These are phyloP conservation scores for Pyrochroa serraticornis DNA, from an alignment of 2,888 invertebrate species.

Conservation along the genomic window DNA sequence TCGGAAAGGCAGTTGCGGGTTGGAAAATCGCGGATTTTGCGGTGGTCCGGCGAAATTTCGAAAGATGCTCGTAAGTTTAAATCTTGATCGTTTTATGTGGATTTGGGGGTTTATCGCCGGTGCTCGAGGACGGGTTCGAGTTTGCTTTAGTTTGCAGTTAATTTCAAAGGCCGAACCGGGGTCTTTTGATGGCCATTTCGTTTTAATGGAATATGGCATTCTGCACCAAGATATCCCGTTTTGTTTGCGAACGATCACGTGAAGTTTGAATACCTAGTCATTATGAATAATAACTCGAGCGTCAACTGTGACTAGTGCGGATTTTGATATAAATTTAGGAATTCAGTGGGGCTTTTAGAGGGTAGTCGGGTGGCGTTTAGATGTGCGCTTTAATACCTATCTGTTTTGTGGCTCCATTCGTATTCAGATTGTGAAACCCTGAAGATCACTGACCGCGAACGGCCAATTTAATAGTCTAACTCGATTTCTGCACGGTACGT, in stretches of 20 bases:
- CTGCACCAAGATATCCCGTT: no score
- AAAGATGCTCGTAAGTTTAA: no score
- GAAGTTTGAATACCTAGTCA: not conserved
- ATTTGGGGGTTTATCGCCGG: not conserved
- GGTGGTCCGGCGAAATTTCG: no score
- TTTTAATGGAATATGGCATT: not conserved
- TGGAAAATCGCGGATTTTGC: no score
- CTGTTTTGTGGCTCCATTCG: constrained; percentile 36
- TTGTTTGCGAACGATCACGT: not conserved
- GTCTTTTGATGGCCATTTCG: no score
- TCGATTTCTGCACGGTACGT: constrained; percentile 37
- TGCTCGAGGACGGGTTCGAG: not conserved
- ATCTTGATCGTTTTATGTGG: no score
- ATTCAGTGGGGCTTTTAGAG: constrained; percentile 8
- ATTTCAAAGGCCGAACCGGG: no score
- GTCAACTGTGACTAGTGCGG: not conserved
- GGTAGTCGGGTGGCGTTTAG: constrained; percentile 7
- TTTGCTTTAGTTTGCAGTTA: not conserved
- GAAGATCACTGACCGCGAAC: constrained; percentile 47
- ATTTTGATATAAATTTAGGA: constrained; percentile 1
- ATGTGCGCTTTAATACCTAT: constrained; percentile 25
- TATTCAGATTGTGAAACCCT: constrained; percentile 44
- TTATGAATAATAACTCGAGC: not conserved
- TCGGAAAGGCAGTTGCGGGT: no score
- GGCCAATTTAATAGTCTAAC: constrained; percentile 47